These are phyloP conservation scores for Entomobrya multifasciata DNA, from an alignment of 2,888 invertebrate species.

Conservation along the genomic window DNA sequence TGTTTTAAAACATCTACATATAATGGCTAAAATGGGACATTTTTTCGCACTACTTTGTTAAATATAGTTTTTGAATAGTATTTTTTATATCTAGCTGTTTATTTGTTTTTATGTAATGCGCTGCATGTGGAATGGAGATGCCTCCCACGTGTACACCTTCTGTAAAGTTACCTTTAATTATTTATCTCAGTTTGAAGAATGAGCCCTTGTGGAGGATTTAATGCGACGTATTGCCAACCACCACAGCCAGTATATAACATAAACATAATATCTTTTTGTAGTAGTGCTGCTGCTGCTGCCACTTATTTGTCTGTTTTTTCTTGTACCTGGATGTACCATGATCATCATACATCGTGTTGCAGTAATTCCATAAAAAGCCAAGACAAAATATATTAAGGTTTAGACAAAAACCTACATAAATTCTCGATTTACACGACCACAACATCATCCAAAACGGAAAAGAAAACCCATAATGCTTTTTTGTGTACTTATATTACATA, in stretches of 20 bases:
- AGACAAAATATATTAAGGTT: too few species aligned
- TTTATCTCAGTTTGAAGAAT: slow-evolving; percentile 59
- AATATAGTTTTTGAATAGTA: too few species aligned
- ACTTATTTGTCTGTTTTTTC: not conserved
- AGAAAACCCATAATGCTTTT: too few species aligned
- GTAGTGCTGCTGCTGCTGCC: not conserved
- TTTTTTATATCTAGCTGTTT: not conserved
- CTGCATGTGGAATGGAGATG: not conserved
- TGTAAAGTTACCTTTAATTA: slow-evolving; percentile 57
- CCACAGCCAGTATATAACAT: slow-evolving; percentile 18
- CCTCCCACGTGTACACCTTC: slow-evolving; percentile 8
- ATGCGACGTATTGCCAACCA: slow-evolving; percentile 43
- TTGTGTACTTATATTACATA: too few species aligned
- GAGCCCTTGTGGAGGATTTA: slow-evolving; percentile 58
- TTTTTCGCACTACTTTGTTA: not conserved
- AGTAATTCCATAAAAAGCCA: too few species aligned
- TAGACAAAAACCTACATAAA: too few species aligned
- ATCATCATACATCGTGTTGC: not conserved
- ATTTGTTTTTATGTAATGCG: not conserved
- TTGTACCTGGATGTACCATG: too few species aligned
- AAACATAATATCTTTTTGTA: slow-evolving; percentile 12
- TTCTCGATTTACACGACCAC: too few species aligned
- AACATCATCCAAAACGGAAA: too few species aligned
- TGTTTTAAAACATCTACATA: not conserved
- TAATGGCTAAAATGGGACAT: not conserved